A percentile compares a stretch with the other conserved stretches of the same genome.
Conservation (phyloP, 2,113 vertebrate species). For the Forbesichthys agassizii region DNA sequence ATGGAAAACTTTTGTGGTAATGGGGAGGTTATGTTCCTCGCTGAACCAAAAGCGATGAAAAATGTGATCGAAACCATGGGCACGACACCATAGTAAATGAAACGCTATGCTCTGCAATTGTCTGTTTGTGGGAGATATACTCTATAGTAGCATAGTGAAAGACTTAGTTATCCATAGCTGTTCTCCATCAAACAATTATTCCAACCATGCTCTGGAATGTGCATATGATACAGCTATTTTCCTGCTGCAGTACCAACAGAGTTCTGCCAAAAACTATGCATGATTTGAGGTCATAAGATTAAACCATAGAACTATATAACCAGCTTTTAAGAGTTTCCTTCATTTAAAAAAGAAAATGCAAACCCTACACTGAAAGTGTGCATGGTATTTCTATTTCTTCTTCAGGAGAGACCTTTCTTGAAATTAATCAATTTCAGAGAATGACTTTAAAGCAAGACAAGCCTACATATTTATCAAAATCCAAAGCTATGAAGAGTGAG, state of each 20-base stretch:
- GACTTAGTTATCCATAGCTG: no score
- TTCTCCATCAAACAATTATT: no score
- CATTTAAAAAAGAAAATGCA: slow-evolving; percentile 18
- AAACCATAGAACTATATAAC: background rate
- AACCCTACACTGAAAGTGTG: slow-evolving; percentile 18
- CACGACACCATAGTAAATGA: no score
- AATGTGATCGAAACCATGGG: no score
- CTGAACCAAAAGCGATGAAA: no score
- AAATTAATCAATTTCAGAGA: slow-evolving; percentile 45
- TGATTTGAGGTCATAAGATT: slow-evolving; percentile 28
- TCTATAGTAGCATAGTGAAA: no score
- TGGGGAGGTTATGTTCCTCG: no score
- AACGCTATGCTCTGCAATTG: no score
- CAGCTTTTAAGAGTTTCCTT: slow-evolving; percentile 26
- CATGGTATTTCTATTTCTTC: slow-evolving; percentile 15
- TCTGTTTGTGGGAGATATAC: no score
- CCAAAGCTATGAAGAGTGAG: slow-evolving; percentile 30
- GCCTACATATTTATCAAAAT: slow-evolving; percentile 49
- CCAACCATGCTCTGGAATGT: no score
- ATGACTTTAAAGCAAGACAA: slow-evolving; percentile 33
- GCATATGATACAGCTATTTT: slow-evolving; percentile 1
- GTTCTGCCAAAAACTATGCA: slow-evolving; percentile 45
- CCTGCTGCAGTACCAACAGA: slow-evolving; percentile 18
- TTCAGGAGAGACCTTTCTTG: slow-evolving; percentile 45
- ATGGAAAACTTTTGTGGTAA: no score